Evolutionary conservation across 2,797 vertebrate genomes (phyloP).

Genomic region (Orientallactaga sibirica): DNA sequence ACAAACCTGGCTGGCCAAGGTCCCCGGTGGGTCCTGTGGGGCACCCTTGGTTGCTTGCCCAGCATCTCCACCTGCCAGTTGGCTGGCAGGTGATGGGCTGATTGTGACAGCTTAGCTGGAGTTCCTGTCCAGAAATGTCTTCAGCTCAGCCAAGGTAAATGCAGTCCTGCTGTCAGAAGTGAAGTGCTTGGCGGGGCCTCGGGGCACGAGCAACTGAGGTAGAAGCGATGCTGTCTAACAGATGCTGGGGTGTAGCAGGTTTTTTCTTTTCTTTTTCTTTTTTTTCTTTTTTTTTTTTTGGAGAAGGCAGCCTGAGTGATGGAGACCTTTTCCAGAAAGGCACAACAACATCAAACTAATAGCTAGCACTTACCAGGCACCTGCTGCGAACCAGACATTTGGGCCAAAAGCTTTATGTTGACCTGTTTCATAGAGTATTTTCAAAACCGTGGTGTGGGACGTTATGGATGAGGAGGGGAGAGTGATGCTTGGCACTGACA

Average conservation of each 20-base stretch:
- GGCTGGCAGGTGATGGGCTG: constrained; percentile 68
- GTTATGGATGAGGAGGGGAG: neutral
- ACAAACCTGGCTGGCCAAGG: neutral
- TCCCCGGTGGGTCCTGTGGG: constrained; percentile 18
- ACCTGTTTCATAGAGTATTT: neutral
- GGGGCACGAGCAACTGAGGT: neutral
- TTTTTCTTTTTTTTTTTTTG: neutral
- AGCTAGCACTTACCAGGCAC: neutral
- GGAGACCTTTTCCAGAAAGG: constrained; percentile 36
- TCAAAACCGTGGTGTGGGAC: neutral
- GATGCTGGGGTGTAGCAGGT: neutral
- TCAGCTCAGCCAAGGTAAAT: constrained; percentile 77
- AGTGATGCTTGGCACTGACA: neutral
- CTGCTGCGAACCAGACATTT: neutral
- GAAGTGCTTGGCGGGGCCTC: constrained; percentile 19
- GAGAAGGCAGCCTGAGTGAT: neutral
- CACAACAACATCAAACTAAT: neutral
- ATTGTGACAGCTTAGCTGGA: constrained; percentile 70
- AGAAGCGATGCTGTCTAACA: constrained; percentile 11
- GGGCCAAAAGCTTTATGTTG: neutral
- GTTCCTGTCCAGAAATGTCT: constrained; percentile 69
- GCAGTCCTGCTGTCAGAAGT: constrained; percentile 52
- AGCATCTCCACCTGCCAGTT: constrained; percentile 68
- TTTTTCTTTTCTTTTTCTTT: no score
- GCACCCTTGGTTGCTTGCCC: constrained; percentile 55